Evolutionary conservation across 2,888 invertebrate genomes (phyloP), one percentile per base, ranked within the genome.

Genomic region (Trisateles emortualis): DNA sequence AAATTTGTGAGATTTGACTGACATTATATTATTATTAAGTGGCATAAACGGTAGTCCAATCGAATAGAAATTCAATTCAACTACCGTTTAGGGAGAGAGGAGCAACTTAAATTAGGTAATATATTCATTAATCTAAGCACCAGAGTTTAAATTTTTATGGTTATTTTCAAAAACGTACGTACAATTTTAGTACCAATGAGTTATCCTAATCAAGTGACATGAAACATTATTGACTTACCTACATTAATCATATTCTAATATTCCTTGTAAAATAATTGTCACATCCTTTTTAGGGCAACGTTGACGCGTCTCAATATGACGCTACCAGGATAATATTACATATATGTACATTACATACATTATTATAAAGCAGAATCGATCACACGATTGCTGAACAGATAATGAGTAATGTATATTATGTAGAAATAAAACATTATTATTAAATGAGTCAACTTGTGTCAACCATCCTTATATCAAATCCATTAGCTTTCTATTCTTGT

Each of bases 341-440:
- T n/a, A 14, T 38, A 41, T 32, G 33, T 39, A 19, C 35, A 40
- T 29, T 13, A 39, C 42, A 26, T 3, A 42, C 35, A 47, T 52
- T 49, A 43, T 24, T 43, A 49, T 19, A 6, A 49, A 41, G 22
- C 22, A 41, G 29, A 56, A 50, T 52, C 30, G 9, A 52, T 59
- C 38, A 43, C 29, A 38, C 11, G 24, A 47, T 56, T 53, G 35
- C 30, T 49, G 36, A 4, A 42, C 9, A 22, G 48, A 44, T 30
- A 43, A 17, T 66, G 56, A 61, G 46, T 60, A 54, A 65, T 45
- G n/a, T n/a, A n/a, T n/a, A n/a, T n/a, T n/a, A n/a, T n/a, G n/a
- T n/a, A n/a, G n/a, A n/a, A n/a, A n/a, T n/a, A n/a, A n/a, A n/a
- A n/a, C n/a, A n/a, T n/a, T n/a, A n/a, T n/a, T n/a, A n/a, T n/a